These are phyloP conservation scores for Nymphicus hollandicus DNA, from an alignment of 2,113 vertebrate species.

Conservation along the genomic window DNA sequence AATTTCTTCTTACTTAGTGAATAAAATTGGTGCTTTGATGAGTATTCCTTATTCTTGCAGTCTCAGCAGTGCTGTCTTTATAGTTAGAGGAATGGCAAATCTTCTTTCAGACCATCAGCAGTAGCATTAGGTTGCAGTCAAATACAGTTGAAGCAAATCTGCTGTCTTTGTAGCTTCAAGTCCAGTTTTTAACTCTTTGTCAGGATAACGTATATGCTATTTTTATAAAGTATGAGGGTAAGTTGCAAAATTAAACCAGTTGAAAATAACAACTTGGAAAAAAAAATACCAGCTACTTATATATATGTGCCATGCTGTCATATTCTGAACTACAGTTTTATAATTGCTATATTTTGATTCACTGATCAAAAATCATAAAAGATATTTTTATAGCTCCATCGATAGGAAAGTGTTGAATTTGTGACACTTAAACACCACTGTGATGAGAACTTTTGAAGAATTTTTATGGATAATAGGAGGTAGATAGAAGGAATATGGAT, in stretches of 20 bases:
- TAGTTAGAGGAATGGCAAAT: slow-evolving; percentile 12
- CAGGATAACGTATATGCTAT: background rate
- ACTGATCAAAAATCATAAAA: background rate
- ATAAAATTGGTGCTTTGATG: slow-evolving; percentile 23
- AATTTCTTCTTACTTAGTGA: slow-evolving; percentile 8
- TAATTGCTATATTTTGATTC: background rate
- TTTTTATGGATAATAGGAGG: background rate
- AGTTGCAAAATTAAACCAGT: background rate
- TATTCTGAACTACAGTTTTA: background rate
- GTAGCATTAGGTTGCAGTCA: background rate
- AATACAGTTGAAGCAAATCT: slow-evolving; percentile 11
- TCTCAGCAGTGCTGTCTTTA: slow-evolving; percentile 18
- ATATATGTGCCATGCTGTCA: background rate
- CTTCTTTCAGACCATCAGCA: background rate
- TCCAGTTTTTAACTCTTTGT: background rate
- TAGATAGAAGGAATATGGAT: background rate
- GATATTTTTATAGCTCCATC: background rate
- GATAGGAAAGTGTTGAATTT: background rate
- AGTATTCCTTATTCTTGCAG: slow-evolving; percentile 21
- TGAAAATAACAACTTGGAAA: background rate
- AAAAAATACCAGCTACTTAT: background rate
- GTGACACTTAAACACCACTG: background rate
- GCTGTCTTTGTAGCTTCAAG: background rate
- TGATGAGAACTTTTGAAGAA: background rate
- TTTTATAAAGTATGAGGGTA: background rate